Conservation (phyloP, 2,113 vertebrate species). For the Microcebus tavaratra region DNA sequence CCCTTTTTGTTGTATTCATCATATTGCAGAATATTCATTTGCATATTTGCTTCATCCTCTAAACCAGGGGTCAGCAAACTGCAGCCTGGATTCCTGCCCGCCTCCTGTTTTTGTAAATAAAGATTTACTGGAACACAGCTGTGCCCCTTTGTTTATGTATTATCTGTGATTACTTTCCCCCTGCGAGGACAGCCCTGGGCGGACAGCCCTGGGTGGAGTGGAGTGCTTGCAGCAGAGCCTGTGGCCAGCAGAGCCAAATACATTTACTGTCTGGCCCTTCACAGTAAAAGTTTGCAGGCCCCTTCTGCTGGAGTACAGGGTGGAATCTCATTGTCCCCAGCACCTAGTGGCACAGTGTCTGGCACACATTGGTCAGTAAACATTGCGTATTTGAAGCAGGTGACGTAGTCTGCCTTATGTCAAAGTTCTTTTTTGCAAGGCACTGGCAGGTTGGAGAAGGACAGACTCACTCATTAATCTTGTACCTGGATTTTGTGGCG, state of each 20-base stretch:
- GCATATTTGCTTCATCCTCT: not conserved
- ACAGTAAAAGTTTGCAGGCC: too few species aligned
- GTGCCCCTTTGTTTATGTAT: too few species aligned
- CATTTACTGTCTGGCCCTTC: not conserved
- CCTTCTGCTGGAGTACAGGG: not conserved
- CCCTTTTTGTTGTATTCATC: not conserved
- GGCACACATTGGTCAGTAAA: not conserved
- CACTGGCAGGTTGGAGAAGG: not conserved
- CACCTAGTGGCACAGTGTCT: fast-evolving
- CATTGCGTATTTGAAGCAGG: not conserved
- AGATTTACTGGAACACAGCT: not conserved
- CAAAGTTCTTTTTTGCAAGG: not conserved
- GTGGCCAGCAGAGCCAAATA: not conserved
- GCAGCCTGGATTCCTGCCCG: too few species aligned
- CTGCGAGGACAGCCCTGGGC: fast-evolving
- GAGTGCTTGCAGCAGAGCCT: not conserved
- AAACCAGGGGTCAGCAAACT: not conserved
- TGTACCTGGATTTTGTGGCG: not conserved
- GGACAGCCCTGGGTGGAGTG: fast-evolving
- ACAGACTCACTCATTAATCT: not conserved
- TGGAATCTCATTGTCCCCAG: not conserved
- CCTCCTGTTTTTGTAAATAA: not conserved
- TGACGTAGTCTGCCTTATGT: not conserved
- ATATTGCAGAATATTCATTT: not conserved
- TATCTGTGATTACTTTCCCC: not conserved